A percentile compares a stretch with the other conserved stretches of the same genome.
phyloP scores from a whole-genome alignment of 2,888 invertebrate genomes.

The Chloromyia formosa region DNA sequence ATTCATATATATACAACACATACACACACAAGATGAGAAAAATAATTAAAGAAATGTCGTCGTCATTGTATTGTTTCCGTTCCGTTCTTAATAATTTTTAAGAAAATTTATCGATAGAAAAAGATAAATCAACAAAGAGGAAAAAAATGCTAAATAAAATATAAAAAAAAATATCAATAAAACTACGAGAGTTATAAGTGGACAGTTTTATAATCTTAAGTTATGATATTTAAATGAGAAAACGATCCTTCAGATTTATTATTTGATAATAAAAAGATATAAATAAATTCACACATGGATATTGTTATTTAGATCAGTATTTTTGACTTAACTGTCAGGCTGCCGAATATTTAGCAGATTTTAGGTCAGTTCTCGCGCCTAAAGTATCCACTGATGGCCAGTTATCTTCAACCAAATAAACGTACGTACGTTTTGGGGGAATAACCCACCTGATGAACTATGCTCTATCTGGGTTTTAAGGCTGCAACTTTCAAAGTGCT shows the following conservation, averaged over 20 bases:
- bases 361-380: too few species aligned
- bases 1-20: constrained; percentile 34
- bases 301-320: neutral
- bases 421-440: too few species aligned
- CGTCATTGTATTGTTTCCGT: constrained; percentile 40
- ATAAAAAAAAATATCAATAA: constrained; percentile 40
- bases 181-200: constrained; percentile 41
- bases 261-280: constrained; percentile 42
- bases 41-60: constrained; percentile 20
- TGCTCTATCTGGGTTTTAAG: too few species aligned
- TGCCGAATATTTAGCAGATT: too few species aligned
- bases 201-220: constrained; percentile 43
- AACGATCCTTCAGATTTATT: constrained; percentile 44
- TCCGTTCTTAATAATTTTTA: constrained; percentile 43
- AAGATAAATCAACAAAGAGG: constrained; percentile 8
- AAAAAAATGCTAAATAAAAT: constrained; percentile 37
- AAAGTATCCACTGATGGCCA: too few species aligned
- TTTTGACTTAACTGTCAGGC: too few species aligned
- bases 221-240: constrained; percentile 43
- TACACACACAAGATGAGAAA: constrained; percentile 3
- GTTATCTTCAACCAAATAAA: too few species aligned
- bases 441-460: too few species aligned
- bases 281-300: constrained; percentile 21
- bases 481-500: too few species aligned
- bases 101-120: constrained; percentile 38